These are phyloP conservation scores for Thamnophis elegans DNA, from an alignment of 2,797 vertebrate species.

Conservation along the genomic window DNA sequence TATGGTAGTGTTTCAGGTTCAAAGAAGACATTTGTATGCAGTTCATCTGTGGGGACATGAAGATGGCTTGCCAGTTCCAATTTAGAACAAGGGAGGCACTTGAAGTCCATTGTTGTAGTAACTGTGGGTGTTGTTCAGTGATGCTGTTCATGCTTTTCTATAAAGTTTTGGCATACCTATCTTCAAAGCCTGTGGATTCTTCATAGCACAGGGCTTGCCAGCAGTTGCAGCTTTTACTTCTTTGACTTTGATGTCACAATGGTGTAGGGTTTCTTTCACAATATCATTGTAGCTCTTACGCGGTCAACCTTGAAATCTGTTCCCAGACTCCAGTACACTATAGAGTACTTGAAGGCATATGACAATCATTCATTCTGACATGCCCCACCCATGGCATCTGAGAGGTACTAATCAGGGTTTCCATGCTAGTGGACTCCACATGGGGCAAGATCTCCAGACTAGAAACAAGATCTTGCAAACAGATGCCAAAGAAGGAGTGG, in stretches of 20 bases:
- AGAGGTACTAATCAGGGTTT: too few relatives aligned
- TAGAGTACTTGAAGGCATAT: not conserved
- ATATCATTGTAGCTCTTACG: not conserved
- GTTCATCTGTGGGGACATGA: not conserved
- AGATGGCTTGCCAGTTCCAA: not conserved
- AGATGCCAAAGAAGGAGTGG: too few relatives aligned
- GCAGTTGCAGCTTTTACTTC: not conserved
- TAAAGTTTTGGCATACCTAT: not conserved
- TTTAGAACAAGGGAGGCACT: too few relatives aligned
- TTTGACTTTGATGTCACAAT: not conserved
- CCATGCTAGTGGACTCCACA: too few relatives aligned
- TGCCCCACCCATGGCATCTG: not conserved
- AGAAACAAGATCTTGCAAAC: too few relatives aligned
- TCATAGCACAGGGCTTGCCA: not conserved
- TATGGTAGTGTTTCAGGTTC: not conserved
- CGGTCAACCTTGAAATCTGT: not conserved
- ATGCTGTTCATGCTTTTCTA: not conserved
- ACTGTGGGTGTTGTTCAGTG: not conserved
- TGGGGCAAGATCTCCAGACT: too few relatives aligned
- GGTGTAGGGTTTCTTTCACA: too few relatives aligned
- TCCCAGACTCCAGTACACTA: not conserved
- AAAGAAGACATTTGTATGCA: not conserved
- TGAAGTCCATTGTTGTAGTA: not conserved
- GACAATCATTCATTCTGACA: too few relatives aligned
- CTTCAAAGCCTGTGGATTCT: not conserved